Conservation (phyloP, 1,140 invertebrate genomes). For the Megathymus violae region DNA sequence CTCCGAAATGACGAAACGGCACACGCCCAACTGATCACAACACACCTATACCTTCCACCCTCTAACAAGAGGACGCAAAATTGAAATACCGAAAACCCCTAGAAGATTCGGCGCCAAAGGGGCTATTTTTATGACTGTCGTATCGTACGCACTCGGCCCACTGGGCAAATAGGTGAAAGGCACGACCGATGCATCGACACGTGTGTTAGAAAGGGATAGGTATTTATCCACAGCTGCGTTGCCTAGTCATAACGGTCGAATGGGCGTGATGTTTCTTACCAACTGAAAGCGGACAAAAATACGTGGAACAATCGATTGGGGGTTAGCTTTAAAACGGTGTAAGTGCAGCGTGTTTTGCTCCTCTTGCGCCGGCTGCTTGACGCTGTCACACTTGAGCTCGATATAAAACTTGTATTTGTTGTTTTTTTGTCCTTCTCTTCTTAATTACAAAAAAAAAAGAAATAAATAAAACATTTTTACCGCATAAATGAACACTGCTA, state of each 20-base stretch:
- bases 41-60: conserved; percentile 54
- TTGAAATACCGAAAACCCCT: conserved; percentile 69
- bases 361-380: background rate
- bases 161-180: conserved; percentile 73
- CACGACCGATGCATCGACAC: conserved; percentile 58
- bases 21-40: conserved; percentile 36
- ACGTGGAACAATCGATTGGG: conserved; percentile 78
- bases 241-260: conserved; percentile 82
- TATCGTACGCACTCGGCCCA: conserved; percentile 77
- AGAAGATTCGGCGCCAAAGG: conserved; percentile 80
- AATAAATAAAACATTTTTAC: no score
- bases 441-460: no score
- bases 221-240: conserved; percentile 71
- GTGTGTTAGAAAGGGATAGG: conserved; percentile 71
- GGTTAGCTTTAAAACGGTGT: conserved; percentile 56
- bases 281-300: conserved; percentile 80
- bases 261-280: conserved; percentile 83
- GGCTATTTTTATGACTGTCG: conserved; percentile 82
- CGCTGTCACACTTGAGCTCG: background rate
- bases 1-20: conserved; percentile 25
- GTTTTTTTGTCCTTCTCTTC: no score
- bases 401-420: no score
- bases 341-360: conserved; percentile 47
- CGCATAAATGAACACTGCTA: no score
- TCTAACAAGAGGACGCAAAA: conserved; percentile 73